Percentiles rank a stretch among this genome's conserved stretches.
Conservation (phyloP, 2,888 invertebrate species). For the Drosophila dives region DNA sequence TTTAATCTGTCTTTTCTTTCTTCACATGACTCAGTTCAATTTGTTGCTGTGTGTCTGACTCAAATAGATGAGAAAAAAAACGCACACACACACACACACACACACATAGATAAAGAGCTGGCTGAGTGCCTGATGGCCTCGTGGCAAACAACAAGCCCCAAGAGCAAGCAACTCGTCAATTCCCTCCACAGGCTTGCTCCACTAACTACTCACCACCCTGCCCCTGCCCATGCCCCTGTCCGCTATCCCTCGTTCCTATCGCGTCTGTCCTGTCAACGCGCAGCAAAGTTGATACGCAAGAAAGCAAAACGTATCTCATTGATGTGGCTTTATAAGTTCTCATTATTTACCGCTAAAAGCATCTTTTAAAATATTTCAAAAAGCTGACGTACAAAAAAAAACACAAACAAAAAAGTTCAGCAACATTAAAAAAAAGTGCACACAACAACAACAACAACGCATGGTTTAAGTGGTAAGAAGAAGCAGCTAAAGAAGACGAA, state of each 20-base stretch:
- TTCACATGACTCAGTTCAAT: neutral
- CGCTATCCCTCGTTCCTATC: neutral
- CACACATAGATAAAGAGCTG: constrained; percentile 8
- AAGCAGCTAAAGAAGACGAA: neutral
- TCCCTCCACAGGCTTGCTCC: neutral
- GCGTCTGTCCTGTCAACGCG: neutral
- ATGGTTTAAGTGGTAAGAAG: neutral
- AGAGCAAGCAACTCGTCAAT: constrained; percentile 1
- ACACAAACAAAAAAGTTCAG: constrained; percentile 17
- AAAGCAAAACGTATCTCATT: constrained; percentile 78
- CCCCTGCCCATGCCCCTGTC: neutral
- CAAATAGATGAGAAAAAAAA: constrained; percentile 26
- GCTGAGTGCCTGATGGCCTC: constrained; percentile 17
- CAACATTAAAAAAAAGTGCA: constrained; percentile 24
- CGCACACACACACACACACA: neutral
- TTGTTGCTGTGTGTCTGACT: constrained; percentile 28
- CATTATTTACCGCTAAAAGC: constrained; percentile 85
- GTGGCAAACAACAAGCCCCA: neutral
- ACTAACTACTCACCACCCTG: neutral
- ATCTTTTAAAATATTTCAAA: constrained; percentile 84
- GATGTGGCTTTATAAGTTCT: constrained; percentile 85
- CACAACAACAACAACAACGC: constrained; percentile 14
- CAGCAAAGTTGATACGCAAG: constrained; percentile 34
- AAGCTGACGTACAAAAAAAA: constrained; percentile 61
- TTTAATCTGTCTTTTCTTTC: too few relatives aligned